Conservation (phyloP, 2,113 vertebrate genomes). For the Elaphurus davidianus region DNA sequence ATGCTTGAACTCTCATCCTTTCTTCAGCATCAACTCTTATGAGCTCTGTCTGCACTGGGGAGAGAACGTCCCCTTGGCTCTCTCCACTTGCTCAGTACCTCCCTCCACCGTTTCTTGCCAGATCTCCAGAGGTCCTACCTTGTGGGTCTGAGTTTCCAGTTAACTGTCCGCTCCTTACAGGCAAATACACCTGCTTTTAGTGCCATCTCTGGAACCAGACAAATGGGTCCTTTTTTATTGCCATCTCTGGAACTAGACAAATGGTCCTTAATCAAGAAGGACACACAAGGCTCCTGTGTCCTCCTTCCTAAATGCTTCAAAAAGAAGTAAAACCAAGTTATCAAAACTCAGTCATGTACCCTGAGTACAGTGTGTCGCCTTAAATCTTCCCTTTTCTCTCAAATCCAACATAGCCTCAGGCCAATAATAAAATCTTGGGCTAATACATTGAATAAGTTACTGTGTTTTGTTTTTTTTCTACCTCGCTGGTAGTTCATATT, state of each 20-base stretch:
- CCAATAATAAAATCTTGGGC: background rate
- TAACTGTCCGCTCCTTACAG: background rate
- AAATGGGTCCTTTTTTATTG: background rate
- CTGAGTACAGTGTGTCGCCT: background rate
- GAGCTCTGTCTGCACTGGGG: background rate
- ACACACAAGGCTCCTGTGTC: background rate
- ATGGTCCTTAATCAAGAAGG: background rate
- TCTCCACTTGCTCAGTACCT: background rate
- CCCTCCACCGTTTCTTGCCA: background rate
- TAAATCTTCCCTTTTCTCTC: background rate
- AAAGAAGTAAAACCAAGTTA: background rate
- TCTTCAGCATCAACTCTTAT: background rate
- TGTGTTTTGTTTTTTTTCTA: background rate
- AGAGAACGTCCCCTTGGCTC: background rate
- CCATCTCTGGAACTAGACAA: background rate
- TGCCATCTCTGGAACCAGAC: background rate
- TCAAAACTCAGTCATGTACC: background rate
- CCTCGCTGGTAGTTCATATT: background rate
- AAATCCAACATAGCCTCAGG: background rate
- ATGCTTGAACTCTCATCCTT: background rate
- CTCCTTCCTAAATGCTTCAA: background rate
- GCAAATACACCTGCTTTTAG: background rate
- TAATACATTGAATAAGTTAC: background rate
- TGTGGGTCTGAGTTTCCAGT: background rate
- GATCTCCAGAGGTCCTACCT: background rate